Evolutionary conservation across 2,113 vertebrate genomes (phyloP).

Genomic region (Trinectes maculatus): DNA sequence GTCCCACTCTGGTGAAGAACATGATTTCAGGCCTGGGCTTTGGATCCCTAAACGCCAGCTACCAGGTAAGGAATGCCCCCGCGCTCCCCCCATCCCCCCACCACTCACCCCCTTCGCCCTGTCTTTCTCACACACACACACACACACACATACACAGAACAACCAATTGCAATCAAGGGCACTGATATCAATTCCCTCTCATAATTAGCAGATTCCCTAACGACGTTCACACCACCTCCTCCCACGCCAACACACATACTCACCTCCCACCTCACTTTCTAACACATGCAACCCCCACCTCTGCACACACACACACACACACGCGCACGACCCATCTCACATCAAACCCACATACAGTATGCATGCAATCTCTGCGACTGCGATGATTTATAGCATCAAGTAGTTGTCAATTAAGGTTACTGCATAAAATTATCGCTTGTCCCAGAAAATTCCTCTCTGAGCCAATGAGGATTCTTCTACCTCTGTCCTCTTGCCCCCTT

Average conservation of each 20-base stretch:
- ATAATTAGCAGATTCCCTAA: conserved; percentile 86
- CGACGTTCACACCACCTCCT: conserved; percentile 58
- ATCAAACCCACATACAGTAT: conserved; percentile 17
- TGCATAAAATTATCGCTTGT: conserved; percentile 83
- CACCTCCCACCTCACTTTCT: conserved; percentile 66
- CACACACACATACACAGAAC: conserved; percentile 13
- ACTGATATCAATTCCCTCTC: conserved; percentile 84
- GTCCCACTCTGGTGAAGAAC: conserved; percentile 98
- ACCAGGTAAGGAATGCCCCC: conserved; percentile 87
- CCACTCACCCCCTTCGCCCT: background rate
- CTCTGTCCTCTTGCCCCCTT: conserved; percentile 32
- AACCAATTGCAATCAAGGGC: conserved; percentile 79
- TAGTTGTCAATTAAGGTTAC: conserved; percentile 87
- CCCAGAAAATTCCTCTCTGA: conserved; percentile 78
- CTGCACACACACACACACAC: conserved; percentile 14
- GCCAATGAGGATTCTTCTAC: conserved; percentile 53
- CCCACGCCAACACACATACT: conserved; percentile 60
- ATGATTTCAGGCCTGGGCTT: conserved; percentile 99
- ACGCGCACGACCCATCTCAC: conserved; percentile 23
- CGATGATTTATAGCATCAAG: conserved; percentile 83
- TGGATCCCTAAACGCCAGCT: conserved; percentile 97
- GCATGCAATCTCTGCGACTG: conserved; percentile 48
- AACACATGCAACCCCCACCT: conserved; percentile 25
- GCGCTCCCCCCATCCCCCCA: background rate
- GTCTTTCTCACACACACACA: conserved; percentile 12